Percentiles rank a stretch among this genome's conserved stretches.
These are phyloP conservation scores for Harpalus rufipes DNA, from an alignment of 2,888 invertebrate genomes.

Conservation along the genomic window DNA sequence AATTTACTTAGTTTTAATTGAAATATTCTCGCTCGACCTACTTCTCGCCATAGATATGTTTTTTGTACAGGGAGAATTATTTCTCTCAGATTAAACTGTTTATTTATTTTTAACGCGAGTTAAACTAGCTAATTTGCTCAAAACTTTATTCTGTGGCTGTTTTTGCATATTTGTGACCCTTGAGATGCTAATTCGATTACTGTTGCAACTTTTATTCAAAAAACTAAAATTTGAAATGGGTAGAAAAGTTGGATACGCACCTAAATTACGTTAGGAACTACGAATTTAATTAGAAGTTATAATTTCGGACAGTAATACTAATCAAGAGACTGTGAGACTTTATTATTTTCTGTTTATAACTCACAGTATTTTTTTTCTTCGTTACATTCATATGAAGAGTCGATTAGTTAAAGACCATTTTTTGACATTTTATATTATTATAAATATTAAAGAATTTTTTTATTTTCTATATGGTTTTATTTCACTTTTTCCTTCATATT, in stretches of 20 bases:
- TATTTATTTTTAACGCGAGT: constrained; percentile 20
- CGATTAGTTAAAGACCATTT: too few species aligned
- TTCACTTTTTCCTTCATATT: too few species aligned
- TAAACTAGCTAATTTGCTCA: background rate
- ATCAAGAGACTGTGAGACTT: too few species aligned
- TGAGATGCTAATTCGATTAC: background rate
- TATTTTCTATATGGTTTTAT: too few species aligned
- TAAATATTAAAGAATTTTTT: too few species aligned
- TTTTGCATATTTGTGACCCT: background rate
- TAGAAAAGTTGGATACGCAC: background rate
- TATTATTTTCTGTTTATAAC: too few species aligned
- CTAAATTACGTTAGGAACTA: background rate
- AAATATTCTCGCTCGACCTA: constrained; percentile 61
- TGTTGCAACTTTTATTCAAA: background rate
- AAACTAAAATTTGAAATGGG: background rate
- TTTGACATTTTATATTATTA: too few species aligned
- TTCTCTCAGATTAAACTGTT: constrained; percentile 24
- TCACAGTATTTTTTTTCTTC: too few species aligned
- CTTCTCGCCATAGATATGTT: constrained; percentile 48
- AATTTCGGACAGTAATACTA: background rate
- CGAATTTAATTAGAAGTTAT: background rate
- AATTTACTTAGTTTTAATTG: constrained; percentile 66
- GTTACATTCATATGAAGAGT: too few species aligned
- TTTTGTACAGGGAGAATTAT: constrained; percentile 6
- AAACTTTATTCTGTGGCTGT: background rate